Evolutionary conservation across 1,140 invertebrate species (phyloP).

Genomic region (Rhynchophorus ferrugineus): DNA sequence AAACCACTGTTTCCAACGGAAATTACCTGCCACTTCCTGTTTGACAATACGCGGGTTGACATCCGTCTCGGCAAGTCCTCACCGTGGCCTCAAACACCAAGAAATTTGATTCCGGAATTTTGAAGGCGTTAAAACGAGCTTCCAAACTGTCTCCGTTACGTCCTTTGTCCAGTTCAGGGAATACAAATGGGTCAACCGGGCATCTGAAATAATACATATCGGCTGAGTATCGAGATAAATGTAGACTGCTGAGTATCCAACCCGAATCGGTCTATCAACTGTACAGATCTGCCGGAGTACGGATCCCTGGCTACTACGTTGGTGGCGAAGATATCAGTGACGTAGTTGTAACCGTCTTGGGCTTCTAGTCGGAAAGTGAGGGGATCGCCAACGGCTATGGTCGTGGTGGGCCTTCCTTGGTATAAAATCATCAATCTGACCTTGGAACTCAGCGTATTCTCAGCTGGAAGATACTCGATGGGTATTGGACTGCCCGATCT

Average conservation of each 20-base stretch:
- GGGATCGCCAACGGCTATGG: slow-evolving; percentile 89
- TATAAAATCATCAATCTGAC: slow-evolving; percentile 79
- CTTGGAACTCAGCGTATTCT: slow-evolving; percentile 81
- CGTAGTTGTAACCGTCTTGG: slow-evolving; percentile 81
- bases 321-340: slow-evolving; percentile 84
- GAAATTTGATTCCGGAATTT: slow-evolving; percentile 91
- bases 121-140: slow-evolving; percentile 88
- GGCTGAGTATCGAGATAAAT: not conserved
- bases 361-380: slow-evolving; percentile 83
- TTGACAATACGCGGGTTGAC: slow-evolving; percentile 78
- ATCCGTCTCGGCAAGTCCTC: slow-evolving; percentile 78
- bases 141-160: slow-evolving; percentile 80
- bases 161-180: slow-evolving; percentile 80
- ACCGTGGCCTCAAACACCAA: slow-evolving; percentile 89
- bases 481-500: slow-evolving; percentile 84
- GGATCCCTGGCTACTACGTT: slow-evolving; percentile 91
- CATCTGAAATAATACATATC: slow-evolving; percentile 51
- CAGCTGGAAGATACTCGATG: slow-evolving; percentile 83
- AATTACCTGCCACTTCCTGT: slow-evolving; percentile 29
- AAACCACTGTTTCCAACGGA: no score
- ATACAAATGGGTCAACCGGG: slow-evolving; percentile 85
- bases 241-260: slow-evolving; percentile 39
- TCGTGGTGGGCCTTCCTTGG: slow-evolving; percentile 83
- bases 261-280: slow-evolving; percentile 84
- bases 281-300: slow-evolving; percentile 81